Percentiles rank a stretch among this genome's conserved stretches.
Evolutionary conservation across 2,888 invertebrate genomes (phyloP).

Genomic region (Phorcus lineatus): DNA sequence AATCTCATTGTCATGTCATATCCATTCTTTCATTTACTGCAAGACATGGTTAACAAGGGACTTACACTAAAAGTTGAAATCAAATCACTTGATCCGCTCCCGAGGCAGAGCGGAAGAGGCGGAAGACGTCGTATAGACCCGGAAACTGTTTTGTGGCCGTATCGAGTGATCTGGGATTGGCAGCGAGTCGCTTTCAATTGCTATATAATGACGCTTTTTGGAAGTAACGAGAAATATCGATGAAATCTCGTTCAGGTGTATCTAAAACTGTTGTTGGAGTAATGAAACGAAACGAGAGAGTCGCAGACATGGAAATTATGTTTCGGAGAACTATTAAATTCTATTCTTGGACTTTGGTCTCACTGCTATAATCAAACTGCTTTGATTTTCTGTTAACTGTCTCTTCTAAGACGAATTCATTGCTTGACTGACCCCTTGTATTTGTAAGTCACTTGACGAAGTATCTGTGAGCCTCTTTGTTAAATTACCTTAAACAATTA

Average conservation of each 20-base stretch:
- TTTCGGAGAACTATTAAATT: slow-evolving; percentile 1
- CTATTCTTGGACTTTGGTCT: neutral
- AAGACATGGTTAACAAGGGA: neutral
- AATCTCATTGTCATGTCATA: no score
- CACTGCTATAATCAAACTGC: neutral
- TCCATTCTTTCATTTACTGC: neutral
- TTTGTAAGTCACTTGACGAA: neutral
- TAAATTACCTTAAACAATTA: neutral
- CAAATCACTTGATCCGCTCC: slow-evolving; percentile 1
- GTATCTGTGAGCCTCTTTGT: neutral
- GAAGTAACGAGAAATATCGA: slow-evolving; percentile 8
- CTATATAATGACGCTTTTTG: slow-evolving; percentile 6
- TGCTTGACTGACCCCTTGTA: neutral
- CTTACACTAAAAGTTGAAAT: slow-evolving; percentile 5
- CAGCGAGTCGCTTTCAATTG: slow-evolving; percentile 4
- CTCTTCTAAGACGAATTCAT: neutral
- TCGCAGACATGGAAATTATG: slow-evolving; percentile 7
- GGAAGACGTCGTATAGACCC: neutral
- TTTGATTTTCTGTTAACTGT: slow-evolving; percentile 10
- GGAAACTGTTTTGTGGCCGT: slow-evolving; percentile 10
- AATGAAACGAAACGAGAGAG: slow-evolving; percentile 11
- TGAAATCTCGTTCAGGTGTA: slow-evolving; percentile 11
- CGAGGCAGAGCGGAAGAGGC: neutral
- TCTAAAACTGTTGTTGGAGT: slow-evolving; percentile 11
- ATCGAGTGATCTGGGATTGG: neutral